A percentile compares a stretch with the other conserved stretches of the same genome.
These are phyloP conservation scores for Andricus quercusramuli DNA, from an alignment of 2,888 invertebrate genomes.

Conservation along the genomic window DNA sequence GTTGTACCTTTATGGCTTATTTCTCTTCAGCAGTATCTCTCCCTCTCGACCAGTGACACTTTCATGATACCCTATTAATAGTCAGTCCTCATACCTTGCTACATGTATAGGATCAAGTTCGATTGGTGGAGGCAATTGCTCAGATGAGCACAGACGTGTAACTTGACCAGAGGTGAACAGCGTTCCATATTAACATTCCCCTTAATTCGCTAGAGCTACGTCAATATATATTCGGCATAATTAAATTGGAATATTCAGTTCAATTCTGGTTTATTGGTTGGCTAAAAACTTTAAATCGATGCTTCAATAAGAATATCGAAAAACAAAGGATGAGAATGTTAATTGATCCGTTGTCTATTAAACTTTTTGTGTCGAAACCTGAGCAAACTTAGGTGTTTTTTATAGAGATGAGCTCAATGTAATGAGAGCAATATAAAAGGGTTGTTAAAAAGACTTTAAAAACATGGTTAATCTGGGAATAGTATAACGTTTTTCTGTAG, in stretches of 20 bases:
- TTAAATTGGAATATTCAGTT: background rate
- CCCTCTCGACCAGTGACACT: conserved; percentile 13
- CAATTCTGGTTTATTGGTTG: background rate
- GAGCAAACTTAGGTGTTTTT: too few relatives aligned
- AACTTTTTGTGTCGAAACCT: too few relatives aligned
- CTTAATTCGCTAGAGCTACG: conserved; percentile 16
- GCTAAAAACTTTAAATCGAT: background rate
- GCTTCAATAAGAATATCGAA: too few relatives aligned
- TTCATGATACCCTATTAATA: conserved; percentile 34
- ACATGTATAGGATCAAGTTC: conserved; percentile 16
- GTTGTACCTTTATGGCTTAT: conserved; percentile 27
- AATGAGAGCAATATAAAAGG: too few relatives aligned
- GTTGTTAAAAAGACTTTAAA: too few relatives aligned
- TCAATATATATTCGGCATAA: conserved; percentile 21
- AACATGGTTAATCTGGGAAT: too few relatives aligned
- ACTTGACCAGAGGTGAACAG: conserved; percentile 40
- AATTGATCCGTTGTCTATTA: too few relatives aligned
- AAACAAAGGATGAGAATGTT: too few relatives aligned
- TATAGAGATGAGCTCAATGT: too few relatives aligned
- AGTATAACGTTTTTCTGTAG: too few relatives aligned
- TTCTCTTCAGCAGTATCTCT: conserved; percentile 25
- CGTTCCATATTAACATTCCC: conserved; percentile 25
- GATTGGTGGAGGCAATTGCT: conserved; percentile 29
- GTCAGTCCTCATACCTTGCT: background rate
- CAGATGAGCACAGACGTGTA: conserved; percentile 36